Conservation (phyloP, 2,888 invertebrate species). For the Azorinus chamasolen region DNA sequence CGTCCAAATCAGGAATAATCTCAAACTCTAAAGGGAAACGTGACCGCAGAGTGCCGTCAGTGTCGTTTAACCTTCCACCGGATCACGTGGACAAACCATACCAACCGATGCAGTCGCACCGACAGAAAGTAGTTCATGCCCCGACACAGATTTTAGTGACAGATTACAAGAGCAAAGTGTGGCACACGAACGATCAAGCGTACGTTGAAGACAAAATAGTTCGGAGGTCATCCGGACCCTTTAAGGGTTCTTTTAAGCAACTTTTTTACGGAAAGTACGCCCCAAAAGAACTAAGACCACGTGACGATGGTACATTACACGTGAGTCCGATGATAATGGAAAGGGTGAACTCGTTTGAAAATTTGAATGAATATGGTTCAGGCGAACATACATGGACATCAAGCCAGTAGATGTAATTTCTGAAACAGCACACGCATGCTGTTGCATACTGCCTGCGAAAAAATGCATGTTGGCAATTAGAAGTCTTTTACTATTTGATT, state of each 20-base stretch:
- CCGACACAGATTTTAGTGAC: neutral
- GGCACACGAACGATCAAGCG: conserved; percentile 21
- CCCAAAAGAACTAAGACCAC: neutral
- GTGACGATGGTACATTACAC: neutral
- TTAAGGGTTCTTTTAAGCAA: conserved; percentile 41
- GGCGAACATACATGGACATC: too few relatives aligned
- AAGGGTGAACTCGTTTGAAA: too few relatives aligned
- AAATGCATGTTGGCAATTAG: too few relatives aligned
- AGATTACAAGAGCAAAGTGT: conserved; percentile 27
- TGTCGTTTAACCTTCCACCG: conserved; percentile 46
- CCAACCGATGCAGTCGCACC: conserved; percentile 35
- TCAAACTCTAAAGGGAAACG: conserved; percentile 2
- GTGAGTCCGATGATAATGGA: too few relatives aligned
- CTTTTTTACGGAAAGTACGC: conserved; percentile 43
- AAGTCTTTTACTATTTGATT: too few relatives aligned
- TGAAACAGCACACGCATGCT: too few relatives aligned
- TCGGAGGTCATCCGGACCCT: conserved; percentile 20
- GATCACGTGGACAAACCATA: conserved; percentile 55
- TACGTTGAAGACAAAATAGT: conserved; percentile 13
- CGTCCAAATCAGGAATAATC: conserved; percentile 42
- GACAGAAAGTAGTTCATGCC: neutral
- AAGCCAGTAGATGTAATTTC: too few relatives aligned
- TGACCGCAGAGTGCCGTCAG: conserved; percentile 29
- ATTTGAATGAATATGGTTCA: too few relatives aligned
- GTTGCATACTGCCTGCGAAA: too few relatives aligned